Base-by-base conservation (phyloP, 2,797 vertebrate species). In the Karalla daura region DNA sequence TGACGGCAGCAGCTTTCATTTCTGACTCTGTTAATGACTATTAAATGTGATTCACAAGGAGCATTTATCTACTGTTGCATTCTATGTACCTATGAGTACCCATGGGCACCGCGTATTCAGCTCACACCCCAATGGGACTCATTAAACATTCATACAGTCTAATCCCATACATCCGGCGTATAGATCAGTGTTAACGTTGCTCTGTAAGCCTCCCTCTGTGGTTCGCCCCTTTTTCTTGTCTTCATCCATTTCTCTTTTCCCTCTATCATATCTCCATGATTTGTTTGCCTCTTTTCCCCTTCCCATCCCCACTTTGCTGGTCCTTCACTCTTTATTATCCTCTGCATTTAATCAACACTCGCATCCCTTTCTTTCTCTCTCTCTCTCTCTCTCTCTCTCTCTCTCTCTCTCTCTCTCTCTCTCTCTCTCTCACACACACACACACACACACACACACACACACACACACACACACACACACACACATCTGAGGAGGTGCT, bases 371-470 rank as follows among this genome's bases (percentile, higher is more conserved):
- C 49, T 17, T 59, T 4, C 53, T 14, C 47, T 56, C 44, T 17
- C 30, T 4, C 63, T 3, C 45, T 20, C 90, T 17, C 63, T 4
- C 53, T 14, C 47, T 56, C 44, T 17, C 30, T 4, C 63, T 3
- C 45, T 20, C 90, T n/a, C n/a, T n/a, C n/a, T n/a, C n/a, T n/a
- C n/a, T n/a, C n/a, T n/a, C n/a, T 17, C 63, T 4, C 53, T 14
- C 47, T 56, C 44, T 17, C 30, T 4, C 63, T 3, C 45, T 20
- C 90, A 89, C 92, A 89, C 90, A 84, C 90, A 86, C 92, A 91
- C 81, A n/a, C n/a, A n/a, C n/a, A n/a, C n/a, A n/a, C n/a, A n/a
- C n/a, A n/a, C n/a, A n/a, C n/a, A n/a, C n/a, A n/a, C n/a, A n/a
- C n/a, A n/a, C n/a, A n/a, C n/a, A n/a, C n/a, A n/a, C n/a, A n/a